These are phyloP conservation scores for Eupelmus urozonus DNA, from an alignment of 2,888 invertebrate genomes.

Conservation along the genomic window DNA sequence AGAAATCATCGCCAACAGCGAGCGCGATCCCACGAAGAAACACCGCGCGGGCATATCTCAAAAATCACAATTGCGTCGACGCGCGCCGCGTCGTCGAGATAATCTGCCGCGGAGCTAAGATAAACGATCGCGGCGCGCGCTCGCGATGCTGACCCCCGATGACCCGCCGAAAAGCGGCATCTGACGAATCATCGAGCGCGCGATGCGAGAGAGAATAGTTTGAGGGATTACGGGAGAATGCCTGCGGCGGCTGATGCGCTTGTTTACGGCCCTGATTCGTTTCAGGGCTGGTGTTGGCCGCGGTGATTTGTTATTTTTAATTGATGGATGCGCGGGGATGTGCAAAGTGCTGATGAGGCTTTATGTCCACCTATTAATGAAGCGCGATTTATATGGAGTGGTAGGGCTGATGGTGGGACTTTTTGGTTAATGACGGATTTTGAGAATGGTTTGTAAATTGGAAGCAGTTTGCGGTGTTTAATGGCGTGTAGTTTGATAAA, in stretches of 20 bases:
- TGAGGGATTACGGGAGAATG: neutral
- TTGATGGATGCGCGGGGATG: neutral
- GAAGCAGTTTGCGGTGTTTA: no score
- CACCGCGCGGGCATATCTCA: slow-evolving; percentile 18
- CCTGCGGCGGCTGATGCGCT: no score
- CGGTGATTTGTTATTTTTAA: neutral
- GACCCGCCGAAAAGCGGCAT: neutral
- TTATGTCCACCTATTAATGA: neutral
- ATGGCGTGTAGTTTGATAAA: no score
- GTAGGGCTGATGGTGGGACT: no score
- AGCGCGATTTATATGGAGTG: neutral
- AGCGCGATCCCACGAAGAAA: neutral
- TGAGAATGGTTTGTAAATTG: no score
- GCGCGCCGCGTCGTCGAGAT: slow-evolving; percentile 23
- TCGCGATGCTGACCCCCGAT: neutral
- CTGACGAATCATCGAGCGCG: slow-evolving; percentile 27
- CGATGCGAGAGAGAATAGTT: neutral
- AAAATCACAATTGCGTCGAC: slow-evolving; percentile 46
- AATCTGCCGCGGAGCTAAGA: neutral
- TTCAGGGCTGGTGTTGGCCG: neutral
- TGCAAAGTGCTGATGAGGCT: neutral
- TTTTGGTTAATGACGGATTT: no score
- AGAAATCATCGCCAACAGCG: neutral
- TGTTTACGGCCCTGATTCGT: neutral
- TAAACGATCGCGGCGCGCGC: slow-evolving; percentile 25